Conservation (phyloP, 2,888 invertebrate species). For the Physocephala rufipes region DNA sequence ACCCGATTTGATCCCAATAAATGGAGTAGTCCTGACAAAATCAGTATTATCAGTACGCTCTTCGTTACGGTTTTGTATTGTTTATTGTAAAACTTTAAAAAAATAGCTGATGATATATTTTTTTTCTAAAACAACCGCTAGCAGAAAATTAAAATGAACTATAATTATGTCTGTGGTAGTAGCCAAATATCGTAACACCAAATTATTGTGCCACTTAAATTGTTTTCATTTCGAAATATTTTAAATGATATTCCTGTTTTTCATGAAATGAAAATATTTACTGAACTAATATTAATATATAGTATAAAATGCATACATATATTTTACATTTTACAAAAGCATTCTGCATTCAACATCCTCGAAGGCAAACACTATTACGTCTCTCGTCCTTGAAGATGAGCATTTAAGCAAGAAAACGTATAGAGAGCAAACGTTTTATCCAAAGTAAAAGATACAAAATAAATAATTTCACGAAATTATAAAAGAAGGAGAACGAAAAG, state of each 20-base stretch:
- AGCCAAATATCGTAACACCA: constrained; percentile 28
- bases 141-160: background rate
- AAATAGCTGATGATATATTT: background rate
- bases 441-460: constrained; percentile 15
- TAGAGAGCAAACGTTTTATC: constrained; percentile 18
- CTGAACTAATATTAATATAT: background rate
- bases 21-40: no score
- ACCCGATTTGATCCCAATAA: no score
- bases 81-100: constrained; percentile 10
- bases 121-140: background rate
- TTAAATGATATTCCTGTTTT: background rate
- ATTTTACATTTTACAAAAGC: background rate
- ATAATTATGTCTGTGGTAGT: background rate
- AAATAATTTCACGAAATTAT: no score
- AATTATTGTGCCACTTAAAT: constrained; percentile 25
- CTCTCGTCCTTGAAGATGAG: constrained; percentile 19
- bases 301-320: background rate
- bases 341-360: background rate
- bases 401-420: constrained; percentile 25
- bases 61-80: constrained; percentile 5
- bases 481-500: background rate
- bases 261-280: background rate
- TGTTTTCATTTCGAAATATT: background rate
- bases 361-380: background rate
- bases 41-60: constrained; percentile 4